Evolutionary conservation across 2,797 vertebrate species (phyloP), one percentile per base, ranked within the genome.

Genomic region (Cryptoprocta ferox): DNA sequence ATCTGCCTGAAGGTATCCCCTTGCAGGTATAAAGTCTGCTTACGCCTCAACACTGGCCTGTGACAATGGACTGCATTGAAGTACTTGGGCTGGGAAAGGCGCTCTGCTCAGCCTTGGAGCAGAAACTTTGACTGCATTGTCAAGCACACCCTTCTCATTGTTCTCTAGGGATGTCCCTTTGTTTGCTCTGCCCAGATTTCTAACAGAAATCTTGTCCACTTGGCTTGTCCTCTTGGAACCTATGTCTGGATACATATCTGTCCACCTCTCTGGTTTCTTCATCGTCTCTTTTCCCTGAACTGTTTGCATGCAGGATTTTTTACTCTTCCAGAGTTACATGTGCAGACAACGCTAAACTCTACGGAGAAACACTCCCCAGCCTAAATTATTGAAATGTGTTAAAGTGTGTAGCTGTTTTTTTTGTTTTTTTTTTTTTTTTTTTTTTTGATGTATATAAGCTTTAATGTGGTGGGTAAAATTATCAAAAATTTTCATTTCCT

Each of bases 401-500:
- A 32, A 85, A 85, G 32, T 56, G 35, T 86, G n/a, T 21, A 59
- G 91, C 13, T 63, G 45, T 78, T 30, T 75, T 45, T 87, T 86
- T 35, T 73, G 39, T 83, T 78, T 30, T 75, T 45, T 78, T 30
- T 75, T 45, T 68, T 53, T 87, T 83, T 42, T 73, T 53, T 83
- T 83, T 71, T 28, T 59, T 63, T n/a, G 35, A 73, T 45, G 14
- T n/a, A 94, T 45, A n/a, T 73, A 24, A 82, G 78, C 19, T 83
- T 95, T 50, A 93, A 6, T 13, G 3, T 84, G 35, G 5, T 83
- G 39, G 45, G 39, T 21, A 83, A 76, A 14, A 19, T 68, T 59
- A 82, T 30, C 88, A 84, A 56, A 2, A 82, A 73, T 83, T 90
- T 96, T 86, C 32, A 82, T 82, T 81, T 76, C 32, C 68, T 89